Conservation (phyloP, 2,113 vertebrate genomes). For the Myotis davidii region DNA sequence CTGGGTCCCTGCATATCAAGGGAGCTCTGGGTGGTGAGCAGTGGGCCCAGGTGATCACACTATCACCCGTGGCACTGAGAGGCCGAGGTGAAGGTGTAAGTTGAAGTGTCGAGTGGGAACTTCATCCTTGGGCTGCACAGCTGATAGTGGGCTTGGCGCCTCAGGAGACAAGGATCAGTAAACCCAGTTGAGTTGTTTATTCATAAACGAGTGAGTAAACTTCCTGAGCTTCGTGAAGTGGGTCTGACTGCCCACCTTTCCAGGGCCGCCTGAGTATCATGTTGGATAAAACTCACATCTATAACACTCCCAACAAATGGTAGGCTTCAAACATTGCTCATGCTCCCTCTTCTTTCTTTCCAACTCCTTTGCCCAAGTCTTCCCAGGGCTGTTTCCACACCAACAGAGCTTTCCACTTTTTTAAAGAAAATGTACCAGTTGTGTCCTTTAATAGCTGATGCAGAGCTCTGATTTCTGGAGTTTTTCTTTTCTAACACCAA, state of each 20-base stretch:
- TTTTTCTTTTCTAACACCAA: not conserved
- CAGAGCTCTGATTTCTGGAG: not conserved
- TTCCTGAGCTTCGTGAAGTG: not conserved
- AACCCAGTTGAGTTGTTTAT: not conserved
- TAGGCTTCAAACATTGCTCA: not conserved
- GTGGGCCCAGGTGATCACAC: not conserved
- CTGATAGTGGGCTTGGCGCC: not conserved
- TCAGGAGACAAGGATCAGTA: not conserved
- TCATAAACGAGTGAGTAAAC: not conserved
- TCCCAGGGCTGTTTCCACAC: not conserved
- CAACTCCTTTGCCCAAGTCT: not conserved
- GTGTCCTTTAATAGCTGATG: not conserved
- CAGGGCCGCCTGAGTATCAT: not conserved
- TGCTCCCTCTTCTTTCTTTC: not conserved
- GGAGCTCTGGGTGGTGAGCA: accelerated
- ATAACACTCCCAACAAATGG: not conserved
- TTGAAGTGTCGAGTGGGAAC: not conserved
- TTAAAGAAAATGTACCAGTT: not conserved
- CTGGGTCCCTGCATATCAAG: not conserved
- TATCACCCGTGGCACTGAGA: accelerated
- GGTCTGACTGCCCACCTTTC: not conserved
- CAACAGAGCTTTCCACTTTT: not conserved
- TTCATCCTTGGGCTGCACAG: not conserved
- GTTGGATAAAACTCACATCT: not conserved
- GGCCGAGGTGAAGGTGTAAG: not conserved